These are phyloP conservation scores for Clarias gariepinus DNA, from an alignment of 2,113 vertebrate genomes.

Conservation along the genomic window DNA sequence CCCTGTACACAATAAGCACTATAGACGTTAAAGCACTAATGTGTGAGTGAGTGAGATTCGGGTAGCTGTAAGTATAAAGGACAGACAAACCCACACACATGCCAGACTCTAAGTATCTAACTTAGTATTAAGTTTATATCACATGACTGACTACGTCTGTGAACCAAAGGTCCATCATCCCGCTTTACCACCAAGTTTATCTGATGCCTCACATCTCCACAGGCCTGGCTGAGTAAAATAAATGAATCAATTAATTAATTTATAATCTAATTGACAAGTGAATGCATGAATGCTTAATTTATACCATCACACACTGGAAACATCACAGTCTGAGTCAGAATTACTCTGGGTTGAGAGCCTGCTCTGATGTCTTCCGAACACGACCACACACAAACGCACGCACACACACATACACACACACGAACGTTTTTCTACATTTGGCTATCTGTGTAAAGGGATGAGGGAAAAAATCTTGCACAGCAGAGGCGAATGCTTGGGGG, in stretches of 20 bases:
- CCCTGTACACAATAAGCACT: too few species aligned
- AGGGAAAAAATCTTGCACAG: conserved; percentile 14
- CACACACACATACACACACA: conserved; percentile 4
- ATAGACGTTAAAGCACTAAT: too few species aligned
- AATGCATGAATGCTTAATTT: neutral
- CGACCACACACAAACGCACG: conserved; percentile 4
- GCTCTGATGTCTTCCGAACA: neutral
- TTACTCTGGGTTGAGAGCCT: neutral
- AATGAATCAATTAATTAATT: neutral
- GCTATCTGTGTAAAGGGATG: conserved; percentile 18
- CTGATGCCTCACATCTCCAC: neutral
- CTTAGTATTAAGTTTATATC: neutral
- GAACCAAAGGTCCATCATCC: neutral
- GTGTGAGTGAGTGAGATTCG: too few species aligned
- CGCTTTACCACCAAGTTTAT: neutral
- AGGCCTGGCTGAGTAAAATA: neutral
- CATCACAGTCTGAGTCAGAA: neutral
- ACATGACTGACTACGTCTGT: neutral
- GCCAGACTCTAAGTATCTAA: neutral
- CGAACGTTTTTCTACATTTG: neutral
- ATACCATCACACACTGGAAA: neutral
- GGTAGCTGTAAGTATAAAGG: too few species aligned
- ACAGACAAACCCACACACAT: neutral
- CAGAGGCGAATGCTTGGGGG: conserved; percentile 19
- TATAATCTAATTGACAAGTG: neutral